Evolutionary conservation across 1,140 invertebrate species (phyloP), one percentile per base, ranked within the genome.

Genomic region (Pygmarrhopalites habei): DNA sequence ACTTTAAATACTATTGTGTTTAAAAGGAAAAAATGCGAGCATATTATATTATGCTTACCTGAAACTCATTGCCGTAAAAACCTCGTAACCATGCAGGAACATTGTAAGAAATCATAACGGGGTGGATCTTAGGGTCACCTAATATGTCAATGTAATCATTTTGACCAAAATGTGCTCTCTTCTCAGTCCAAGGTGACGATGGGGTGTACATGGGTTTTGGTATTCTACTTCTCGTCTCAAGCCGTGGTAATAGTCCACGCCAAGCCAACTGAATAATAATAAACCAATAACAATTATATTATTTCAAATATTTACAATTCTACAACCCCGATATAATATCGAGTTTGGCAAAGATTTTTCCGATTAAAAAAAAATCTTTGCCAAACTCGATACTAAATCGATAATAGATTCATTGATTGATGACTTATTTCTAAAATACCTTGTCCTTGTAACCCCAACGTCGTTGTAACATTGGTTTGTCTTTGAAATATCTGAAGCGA

Each of bases 101-200:
- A 67, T 85, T 83, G 68, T 94, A 92, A 1, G 92, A 72, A n/a
- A 90, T 82, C 72, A 81, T 85, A 0, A 85, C 84, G 1, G 92
- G 92, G 76, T 92, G 85, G 28, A 96, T 65, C 12, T 82, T 81
- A 52, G 87, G 86, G 74, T 86, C 83, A 1, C 92, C 92, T 29
- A 96, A 78, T 56, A 96, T 95, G 77, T 96, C 92, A 58, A 97
- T 95, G 72, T 95, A 96, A 78, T 97, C 93, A 80, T 97, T 97
- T 74, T 96, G 92, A 1, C 93, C 93, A 79, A 91, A 94, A 0
- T 92, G 72, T 12, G 91, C 90, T 73, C 82, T 81, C 68, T 84
- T 85, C 69, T 85, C 78, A 12, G 73, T 72, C 92, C 92, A 97
- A 1, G 72, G 62, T 77, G 92, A 81, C 69, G 78, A 82, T 0